These are phyloP conservation scores for Sinocyclocheilus anophthalmus DNA, from an alignment of 2,113 vertebrate species.

Conservation along the genomic window DNA sequence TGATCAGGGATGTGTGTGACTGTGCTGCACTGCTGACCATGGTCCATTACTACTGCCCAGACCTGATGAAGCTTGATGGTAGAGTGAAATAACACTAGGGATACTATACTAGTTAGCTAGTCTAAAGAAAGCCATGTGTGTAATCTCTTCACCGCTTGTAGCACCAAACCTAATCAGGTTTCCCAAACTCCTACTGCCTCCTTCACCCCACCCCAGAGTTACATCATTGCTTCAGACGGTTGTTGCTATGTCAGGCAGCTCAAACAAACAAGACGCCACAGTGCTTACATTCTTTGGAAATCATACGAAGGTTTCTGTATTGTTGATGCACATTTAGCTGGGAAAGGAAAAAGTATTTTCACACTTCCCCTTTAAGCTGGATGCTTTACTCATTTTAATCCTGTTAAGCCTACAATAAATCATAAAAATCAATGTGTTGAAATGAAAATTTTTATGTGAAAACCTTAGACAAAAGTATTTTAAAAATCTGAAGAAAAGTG, in stretches of 20 bases:
- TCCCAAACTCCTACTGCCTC: background rate
- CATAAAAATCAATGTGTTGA: background rate
- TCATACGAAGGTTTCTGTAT: background rate
- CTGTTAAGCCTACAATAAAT: background rate
- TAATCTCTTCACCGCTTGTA: background rate
- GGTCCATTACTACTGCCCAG: constrained; percentile 96
- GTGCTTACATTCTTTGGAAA: background rate
- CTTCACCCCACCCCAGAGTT: background rate
- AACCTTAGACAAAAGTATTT: background rate
- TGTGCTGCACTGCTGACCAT: constrained; percentile 88
- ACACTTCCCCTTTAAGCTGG: background rate
- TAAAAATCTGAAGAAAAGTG: background rate
- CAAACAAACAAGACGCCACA: constrained; percentile 13
- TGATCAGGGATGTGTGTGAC: constrained; percentile 88
- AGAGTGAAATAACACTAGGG: constrained; percentile 47
- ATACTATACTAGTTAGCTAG: background rate
- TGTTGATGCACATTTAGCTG: background rate
- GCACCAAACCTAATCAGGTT: constrained; percentile 1
- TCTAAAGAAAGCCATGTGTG: background rate
- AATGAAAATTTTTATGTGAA: background rate
- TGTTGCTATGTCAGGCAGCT: background rate
- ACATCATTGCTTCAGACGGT: background rate
- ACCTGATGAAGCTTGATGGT: constrained; percentile 93
- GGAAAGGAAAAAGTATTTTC: background rate
- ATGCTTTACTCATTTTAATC: background rate